Base-by-base conservation (phyloP, 64 coral and sea anemone genomes). In the Dendrophyllia cribrosa region DNA sequence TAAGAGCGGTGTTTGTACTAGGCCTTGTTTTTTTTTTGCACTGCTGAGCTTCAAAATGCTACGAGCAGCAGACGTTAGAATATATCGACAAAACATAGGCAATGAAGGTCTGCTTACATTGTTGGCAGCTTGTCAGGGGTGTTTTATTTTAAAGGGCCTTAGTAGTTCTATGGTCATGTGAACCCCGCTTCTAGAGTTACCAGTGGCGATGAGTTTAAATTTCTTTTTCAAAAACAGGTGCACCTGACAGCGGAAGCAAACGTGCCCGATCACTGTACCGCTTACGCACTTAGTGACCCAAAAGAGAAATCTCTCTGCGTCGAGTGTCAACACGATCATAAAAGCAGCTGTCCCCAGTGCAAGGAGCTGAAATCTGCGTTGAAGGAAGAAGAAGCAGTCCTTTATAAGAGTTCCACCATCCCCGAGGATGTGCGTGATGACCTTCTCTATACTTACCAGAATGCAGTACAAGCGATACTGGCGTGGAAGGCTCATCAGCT, bases 251-350 rank as follows among this genome's bases (percentile, higher is more conserved):
- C 61, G 3, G 20, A 59, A 16, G 15, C 79, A 62, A 46, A 83
- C 24, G 56, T 83, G 9, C 58, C 79, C 46, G 79, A 83, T 43
- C 59, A 83, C 49, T 83, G 79, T 51, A 68, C 4, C 26, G 50
- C 61, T 50, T 85, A 85, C 59, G 81, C 81, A 66, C 81, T 83
- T n/a, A 65, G 63, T 85, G 81, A 85, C 66, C 50, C 79, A 34
- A 83, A 83, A 63, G 59, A 83, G 17, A 63, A 63, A 47, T 47
- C 23, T 83, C 48, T 83, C 26, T 48, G 53, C 62, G 14, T 63
- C 11, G 79, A 83, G 5, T 83, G 75, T 22, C 48, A 78, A 53
- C 75, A 78, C 75, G 55, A 64, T 64, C 61, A 64, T 64, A 12
- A 4, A 64, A 64, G 16, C 61, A 64, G 61, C 61, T 64, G 61